These are phyloP conservation scores for Ips nitidus DNA, from an alignment of 1,140 invertebrate species.

Conservation along the genomic window DNA sequence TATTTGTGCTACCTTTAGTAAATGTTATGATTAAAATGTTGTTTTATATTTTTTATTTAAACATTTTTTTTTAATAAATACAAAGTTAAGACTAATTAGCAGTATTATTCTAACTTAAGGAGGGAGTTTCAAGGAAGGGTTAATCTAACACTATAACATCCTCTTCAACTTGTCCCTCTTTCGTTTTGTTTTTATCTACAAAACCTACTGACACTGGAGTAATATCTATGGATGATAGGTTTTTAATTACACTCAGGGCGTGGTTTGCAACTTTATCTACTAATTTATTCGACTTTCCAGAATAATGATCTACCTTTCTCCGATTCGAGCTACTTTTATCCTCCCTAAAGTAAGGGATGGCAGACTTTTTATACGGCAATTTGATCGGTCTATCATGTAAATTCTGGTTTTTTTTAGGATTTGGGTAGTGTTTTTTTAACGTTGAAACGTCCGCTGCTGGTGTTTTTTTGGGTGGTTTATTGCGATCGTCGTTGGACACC, in stretches of 20 bases:
- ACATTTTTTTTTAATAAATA: no score
- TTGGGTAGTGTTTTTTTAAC: neutral
- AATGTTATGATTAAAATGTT: no score
- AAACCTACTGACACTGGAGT: neutral
- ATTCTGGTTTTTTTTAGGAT: neutral
- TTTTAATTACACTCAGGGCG: constrained; percentile 16
- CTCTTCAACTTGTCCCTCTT: neutral
- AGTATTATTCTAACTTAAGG: no score
- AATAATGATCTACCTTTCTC: neutral
- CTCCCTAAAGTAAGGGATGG: no score
- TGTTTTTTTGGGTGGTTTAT: no score
- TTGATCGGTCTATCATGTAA: no score
- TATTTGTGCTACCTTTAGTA: no score
- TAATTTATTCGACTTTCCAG: neutral
- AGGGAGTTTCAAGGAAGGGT: no score
- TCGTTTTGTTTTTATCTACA: neutral
- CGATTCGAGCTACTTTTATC: neutral
- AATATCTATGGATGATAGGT: constrained; percentile 17
- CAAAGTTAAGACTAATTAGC: no score
- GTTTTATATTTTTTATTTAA: no score
- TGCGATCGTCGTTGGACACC: no score
- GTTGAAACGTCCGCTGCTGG: neutral
- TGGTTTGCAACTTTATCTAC: neutral
- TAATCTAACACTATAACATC: constrained; percentile 5
- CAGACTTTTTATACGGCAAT: no score